phyloP scores from a whole-genome alignment of 1,140 invertebrate genomes.

The Drosophila varians region DNA sequence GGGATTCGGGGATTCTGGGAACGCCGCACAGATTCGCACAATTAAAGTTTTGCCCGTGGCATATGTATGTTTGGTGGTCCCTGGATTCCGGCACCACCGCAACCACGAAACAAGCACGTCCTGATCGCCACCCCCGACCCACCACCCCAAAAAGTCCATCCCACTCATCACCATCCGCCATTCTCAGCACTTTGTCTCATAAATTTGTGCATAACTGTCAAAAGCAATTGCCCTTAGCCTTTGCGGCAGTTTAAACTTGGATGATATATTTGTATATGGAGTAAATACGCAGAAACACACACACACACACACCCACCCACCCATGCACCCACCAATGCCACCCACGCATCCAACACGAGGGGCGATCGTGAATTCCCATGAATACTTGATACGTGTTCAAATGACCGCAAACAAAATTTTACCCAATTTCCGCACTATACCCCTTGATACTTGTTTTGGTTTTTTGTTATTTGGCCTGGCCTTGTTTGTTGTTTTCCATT shows the following conservation, averaged over 20 bases:
- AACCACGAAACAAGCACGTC: slow-evolving; percentile 29
- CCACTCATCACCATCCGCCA: slow-evolving; percentile 16
- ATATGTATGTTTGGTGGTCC: slow-evolving; percentile 19
- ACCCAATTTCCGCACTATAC: slow-evolving; percentile 17
- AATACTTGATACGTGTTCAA: slow-evolving; percentile 33
- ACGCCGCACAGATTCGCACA: slow-evolving; percentile 57
- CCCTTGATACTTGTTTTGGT: slow-evolving; percentile 15
- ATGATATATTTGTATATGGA: slow-evolving; percentile 77
- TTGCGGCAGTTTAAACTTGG: slow-evolving; percentile 80
- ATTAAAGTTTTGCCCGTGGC: slow-evolving; percentile 60
- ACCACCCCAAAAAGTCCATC: background rate
- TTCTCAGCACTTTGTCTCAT: slow-evolving; percentile 72
- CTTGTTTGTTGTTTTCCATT: slow-evolving; percentile 33
- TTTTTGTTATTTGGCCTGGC: background rate
- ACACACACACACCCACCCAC: slow-evolving; percentile 16
- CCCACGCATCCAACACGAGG: slow-evolving; percentile 30
- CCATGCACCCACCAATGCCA: slow-evolving; percentile 9
- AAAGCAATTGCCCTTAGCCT: slow-evolving; percentile 81
- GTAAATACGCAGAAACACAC: slow-evolving; percentile 35
- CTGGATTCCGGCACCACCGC: slow-evolving; percentile 8
- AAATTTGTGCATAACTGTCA: slow-evolving; percentile 81
- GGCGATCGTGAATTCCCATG: slow-evolving; percentile 32
- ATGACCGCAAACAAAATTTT: slow-evolving; percentile 44
- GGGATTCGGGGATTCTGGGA: background rate
- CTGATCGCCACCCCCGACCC: background rate